A percentile compares a stretch with the other conserved stretches of the same genome.
Conservation (phyloP, 1,140 invertebrate genomes). For the Dryas iulia region DNA sequence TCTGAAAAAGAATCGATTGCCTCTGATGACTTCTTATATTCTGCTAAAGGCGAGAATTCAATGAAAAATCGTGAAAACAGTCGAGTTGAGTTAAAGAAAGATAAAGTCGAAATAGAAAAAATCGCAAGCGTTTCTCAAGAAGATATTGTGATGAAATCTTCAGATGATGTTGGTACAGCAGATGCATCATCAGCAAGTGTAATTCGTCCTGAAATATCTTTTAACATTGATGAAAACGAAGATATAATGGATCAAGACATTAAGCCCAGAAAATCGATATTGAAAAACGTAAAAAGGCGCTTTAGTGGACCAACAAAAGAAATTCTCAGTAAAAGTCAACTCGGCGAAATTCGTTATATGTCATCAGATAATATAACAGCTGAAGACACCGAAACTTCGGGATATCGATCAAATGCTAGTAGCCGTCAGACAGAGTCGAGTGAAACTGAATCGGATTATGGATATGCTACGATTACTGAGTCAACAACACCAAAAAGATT, state of each 20-base stretch:
- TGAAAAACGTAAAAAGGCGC: constrained; percentile 52
- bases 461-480: constrained; percentile 78
- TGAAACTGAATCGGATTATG: constrained; percentile 82
- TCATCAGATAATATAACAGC: constrained; percentile 57
- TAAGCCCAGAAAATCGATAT: constrained; percentile 64
- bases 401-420: constrained; percentile 79
- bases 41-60: constrained; percentile 38
- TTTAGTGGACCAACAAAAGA: constrained; percentile 51
- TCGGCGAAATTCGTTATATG: constrained; percentile 28
- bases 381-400: constrained; percentile 81
- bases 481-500: constrained; percentile 71
- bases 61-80: not conserved
- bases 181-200: not conserved
- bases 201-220: not conserved
- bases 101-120: not conserved
- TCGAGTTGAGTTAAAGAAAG: not conserved
- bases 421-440: constrained; percentile 73
- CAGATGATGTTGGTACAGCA: not conserved
- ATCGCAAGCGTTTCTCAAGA: constrained; percentile 5
- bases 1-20: constrained; percentile 70
- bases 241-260: constrained; percentile 22
- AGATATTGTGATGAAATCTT: not conserved
- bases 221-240: constrained; percentile 18
- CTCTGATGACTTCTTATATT: constrained; percentile 56
- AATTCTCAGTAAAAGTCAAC: constrained; percentile 33